Conservation (phyloP, 53 echinoderm and acorn worm genomes). For the Holothuria scabra region DNA sequence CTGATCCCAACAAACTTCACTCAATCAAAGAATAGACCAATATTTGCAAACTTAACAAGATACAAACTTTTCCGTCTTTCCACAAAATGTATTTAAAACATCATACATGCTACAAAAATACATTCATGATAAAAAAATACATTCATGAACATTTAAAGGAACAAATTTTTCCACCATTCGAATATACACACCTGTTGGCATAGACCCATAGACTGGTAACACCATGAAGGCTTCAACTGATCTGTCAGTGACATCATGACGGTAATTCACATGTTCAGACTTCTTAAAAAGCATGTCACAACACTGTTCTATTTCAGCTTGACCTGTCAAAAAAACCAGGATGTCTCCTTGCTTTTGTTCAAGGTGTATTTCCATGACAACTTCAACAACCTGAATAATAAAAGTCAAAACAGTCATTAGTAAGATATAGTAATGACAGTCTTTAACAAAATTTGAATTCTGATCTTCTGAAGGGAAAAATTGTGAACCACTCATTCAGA, state of each 20-base stretch:
- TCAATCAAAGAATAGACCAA: too few relatives aligned
- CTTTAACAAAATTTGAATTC: neutral
- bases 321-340: constrained; percentile 91
- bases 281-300: constrained; percentile 73
- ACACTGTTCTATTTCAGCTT: constrained; percentile 83
- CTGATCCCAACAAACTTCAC: too few relatives aligned
- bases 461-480: neutral
- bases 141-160: too few relatives aligned
- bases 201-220: constrained; percentile 93
- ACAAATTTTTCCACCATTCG: too few relatives aligned
- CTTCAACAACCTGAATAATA: constrained; percentile 76
- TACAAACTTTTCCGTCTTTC: too few relatives aligned
- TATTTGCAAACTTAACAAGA: too few relatives aligned
- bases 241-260: constrained; percentile 78
- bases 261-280: constrained; percentile 83
- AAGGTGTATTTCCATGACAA: constrained; percentile 90
- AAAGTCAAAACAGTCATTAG: neutral
- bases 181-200: constrained; percentile 76
- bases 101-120: too few relatives aligned
- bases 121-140: too few relatives aligned
- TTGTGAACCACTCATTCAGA: too few relatives aligned
- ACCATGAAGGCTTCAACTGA: constrained; percentile 82
- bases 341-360: constrained; percentile 93
- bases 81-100: too few relatives aligned
- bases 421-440: neutral